Percentiles rank a stretch among this genome's conserved stretches.
These are phyloP conservation scores for Tanypteryx hageni DNA, from an alignment of 2,888 invertebrate species.

Conservation along the genomic window DNA sequence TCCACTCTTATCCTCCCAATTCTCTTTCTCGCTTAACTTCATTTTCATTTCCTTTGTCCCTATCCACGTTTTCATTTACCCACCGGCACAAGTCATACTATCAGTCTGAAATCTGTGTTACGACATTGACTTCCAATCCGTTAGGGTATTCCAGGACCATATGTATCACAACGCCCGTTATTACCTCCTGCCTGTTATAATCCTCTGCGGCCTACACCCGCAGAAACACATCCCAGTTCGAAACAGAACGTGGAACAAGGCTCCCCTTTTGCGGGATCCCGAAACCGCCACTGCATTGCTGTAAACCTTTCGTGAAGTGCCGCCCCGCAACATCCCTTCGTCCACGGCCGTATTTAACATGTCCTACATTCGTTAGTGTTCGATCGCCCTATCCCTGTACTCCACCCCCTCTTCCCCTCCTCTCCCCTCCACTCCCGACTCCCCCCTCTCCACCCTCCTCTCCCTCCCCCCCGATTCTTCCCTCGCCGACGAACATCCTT, in stretches of 20 bases:
- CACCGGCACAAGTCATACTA: too few species aligned
- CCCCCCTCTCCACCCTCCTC: too few species aligned
- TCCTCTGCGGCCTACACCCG: not conserved
- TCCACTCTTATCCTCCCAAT: not conserved
- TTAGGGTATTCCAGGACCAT: not conserved
- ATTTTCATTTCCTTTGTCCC: not conserved
- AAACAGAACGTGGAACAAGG: not conserved
- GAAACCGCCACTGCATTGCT: not conserved
- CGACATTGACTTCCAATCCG: too few species aligned
- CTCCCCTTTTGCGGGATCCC: not conserved
- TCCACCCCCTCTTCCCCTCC: not conserved
- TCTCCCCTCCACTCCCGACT: not conserved
- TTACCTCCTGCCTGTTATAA: not conserved
- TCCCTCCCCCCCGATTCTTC: too few species aligned
- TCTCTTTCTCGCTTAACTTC: not conserved
- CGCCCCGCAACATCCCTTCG: not conserved
- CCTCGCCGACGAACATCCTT: too few species aligned
- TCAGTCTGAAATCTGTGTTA: too few species aligned
- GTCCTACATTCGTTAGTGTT: slow-evolving; percentile 22
- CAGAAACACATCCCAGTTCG: not conserved
- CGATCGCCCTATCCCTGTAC: not conserved
- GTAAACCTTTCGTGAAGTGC: not conserved
- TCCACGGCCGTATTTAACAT: not conserved
- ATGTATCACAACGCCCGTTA: not conserved
- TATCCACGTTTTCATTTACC: not conserved